Conservation (phyloP, 2,888 invertebrate species). For the Chesias legatella region DNA sequence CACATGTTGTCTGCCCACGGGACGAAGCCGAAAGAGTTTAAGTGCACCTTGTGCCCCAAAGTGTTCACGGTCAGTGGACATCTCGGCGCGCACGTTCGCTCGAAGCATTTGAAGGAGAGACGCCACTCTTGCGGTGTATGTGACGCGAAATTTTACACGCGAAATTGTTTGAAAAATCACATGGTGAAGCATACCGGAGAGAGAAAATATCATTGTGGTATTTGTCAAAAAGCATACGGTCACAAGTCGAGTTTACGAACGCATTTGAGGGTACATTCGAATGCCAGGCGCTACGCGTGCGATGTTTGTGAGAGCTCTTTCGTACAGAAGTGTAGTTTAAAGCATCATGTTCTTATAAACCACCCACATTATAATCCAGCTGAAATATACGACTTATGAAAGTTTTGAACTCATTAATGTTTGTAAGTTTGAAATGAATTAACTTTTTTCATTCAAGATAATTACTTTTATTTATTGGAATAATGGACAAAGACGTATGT, state of each 20-base stretch:
- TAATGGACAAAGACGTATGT: too few relatives aligned
- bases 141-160: slow-evolving; percentile 7
- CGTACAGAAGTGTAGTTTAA: background rate
- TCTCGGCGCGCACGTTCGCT: slow-evolving; percentile 54
- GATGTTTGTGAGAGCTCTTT: background rate
- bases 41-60: slow-evolving; percentile 57
- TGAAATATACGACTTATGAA: too few relatives aligned
- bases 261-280: background rate
- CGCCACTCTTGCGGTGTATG: slow-evolving; percentile 5
- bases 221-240: background rate
- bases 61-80: slow-evolving; percentile 61
- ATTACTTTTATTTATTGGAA: too few relatives aligned
- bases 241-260: background rate
- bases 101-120: slow-evolving; percentile 21
- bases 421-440: too few relatives aligned
- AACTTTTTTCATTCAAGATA: too few relatives aligned
- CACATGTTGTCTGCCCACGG: slow-evolving; percentile 60
- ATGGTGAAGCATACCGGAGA: background rate
- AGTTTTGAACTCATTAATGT: background rate
- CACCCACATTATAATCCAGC: too few relatives aligned
- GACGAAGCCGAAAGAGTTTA: slow-evolving; percentile 61
- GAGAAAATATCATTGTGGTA: background rate
- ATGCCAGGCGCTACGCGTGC: background rate
- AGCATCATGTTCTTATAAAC: too few relatives aligned
- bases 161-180: slow-evolving; percentile 2